phyloP scores from a whole-genome alignment of 2,888 invertebrate genomes.

The Drosophila acutilabella region DNA sequence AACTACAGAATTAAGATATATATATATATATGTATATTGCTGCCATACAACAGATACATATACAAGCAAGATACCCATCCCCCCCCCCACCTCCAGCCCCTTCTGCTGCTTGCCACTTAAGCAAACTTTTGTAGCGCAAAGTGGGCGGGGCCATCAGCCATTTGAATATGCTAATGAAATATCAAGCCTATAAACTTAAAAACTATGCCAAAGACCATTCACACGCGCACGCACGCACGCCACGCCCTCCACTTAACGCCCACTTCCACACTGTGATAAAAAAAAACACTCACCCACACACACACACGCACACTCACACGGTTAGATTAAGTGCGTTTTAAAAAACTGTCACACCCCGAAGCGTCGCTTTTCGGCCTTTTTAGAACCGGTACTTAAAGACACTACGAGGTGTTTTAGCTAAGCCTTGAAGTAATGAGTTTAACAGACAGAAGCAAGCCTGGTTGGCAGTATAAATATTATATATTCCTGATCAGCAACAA shows the following conservation, averaged over 20 bases:
- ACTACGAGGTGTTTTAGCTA: too few relatives aligned
- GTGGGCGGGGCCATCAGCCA: constrained; percentile 40
- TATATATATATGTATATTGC: not conserved
- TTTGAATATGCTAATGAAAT: constrained; percentile 80
- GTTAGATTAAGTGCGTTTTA: not conserved
- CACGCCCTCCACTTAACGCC: constrained; percentile 1
- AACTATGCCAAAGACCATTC: constrained; percentile 69
- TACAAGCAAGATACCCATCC: not conserved
- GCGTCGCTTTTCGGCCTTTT: too few relatives aligned
- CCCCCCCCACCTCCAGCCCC: not conserved
- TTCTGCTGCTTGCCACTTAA: not conserved
- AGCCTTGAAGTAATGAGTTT: too few relatives aligned
- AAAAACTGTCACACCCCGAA: not conserved
- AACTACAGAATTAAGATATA: constrained; percentile 63
- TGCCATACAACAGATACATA: constrained; percentile 13
- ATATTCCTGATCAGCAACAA: too few relatives aligned
- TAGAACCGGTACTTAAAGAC: too few relatives aligned
- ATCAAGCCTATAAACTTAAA: constrained; percentile 75
- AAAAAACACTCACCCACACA: not conserved
- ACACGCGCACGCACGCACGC: constrained; percentile 41
- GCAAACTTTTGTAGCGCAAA: constrained; percentile 15
- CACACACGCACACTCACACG: not conserved
- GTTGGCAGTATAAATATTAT: too few relatives aligned
- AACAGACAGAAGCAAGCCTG: too few relatives aligned
- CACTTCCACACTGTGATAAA: not conserved